Base-by-base conservation (phyloP, 2,113 vertebrate species). In the Microcebus lehilahytsara region DNA sequence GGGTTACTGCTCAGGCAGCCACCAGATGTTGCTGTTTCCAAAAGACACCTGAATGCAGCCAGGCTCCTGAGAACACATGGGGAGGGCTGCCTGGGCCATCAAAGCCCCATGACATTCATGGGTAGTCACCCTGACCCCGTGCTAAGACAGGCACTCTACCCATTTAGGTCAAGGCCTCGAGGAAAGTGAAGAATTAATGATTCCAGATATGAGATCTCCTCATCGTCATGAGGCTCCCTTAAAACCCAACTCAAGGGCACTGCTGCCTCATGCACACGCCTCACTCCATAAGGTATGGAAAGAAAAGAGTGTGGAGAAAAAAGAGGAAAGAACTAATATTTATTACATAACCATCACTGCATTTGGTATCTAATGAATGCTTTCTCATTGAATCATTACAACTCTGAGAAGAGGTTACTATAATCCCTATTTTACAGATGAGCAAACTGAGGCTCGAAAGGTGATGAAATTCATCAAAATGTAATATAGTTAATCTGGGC, bases 21-120 rank as follows among this genome's bases (percentile, higher is more conserved):
- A 81, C 93, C 96, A 98, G 97, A 96, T 91, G 96, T 56, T 97
- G 89, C 94, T 95, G 69, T 96, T 96, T 97, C 83, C 79, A 67
- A 97, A 89, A 88, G 75, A 91, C 42, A 94, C 49, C 66, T 93
- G 30, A 91, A 90, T 30, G 20, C 42, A 71, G 46, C 53, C 75
- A 89, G 58, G 84, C 60, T 91, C 75, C 56, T 13, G 7, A 87
- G 60, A 89, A 86, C 27, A 95, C 10, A 62, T 2, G 5, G 37
- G 13, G 17, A 96, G 5, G 25, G 34, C 46, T 23, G 13, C 30
- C n/a, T 32, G 46, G 49, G 25, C 25, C 6, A 49, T 32, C 49
- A 37, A 60, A 66, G 25, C 8, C 79, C 10, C 2, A 20, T 10
- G 30, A 20, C 34, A 7, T 66, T 37, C 53, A 27, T 34, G 30